Evolutionary conservation across 2,113 vertebrate genomes (phyloP).

Genomic region (Mastomys natalensis): DNA sequence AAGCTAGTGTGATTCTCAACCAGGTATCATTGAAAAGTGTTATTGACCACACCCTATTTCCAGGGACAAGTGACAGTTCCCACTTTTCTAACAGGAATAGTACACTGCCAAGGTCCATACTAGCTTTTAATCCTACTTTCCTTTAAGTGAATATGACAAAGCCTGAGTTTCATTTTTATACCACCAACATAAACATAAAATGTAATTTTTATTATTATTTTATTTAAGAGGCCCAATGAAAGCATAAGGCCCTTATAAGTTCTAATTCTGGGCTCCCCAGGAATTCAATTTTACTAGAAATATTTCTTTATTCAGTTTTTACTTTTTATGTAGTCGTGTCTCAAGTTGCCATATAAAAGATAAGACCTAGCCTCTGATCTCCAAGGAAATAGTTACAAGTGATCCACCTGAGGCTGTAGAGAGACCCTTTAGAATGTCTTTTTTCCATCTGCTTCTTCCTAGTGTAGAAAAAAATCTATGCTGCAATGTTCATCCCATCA

Average conservation of each 20-base stretch:
- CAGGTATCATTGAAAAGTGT: neutral
- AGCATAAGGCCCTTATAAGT: neutral
- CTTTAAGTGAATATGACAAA: neutral
- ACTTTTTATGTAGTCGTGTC: neutral
- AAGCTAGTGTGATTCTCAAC: neutral
- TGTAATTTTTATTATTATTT: slow-evolving; percentile 15
- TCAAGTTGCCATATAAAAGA: neutral
- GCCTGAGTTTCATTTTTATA: slow-evolving; percentile 18
- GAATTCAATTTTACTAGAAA: neutral
- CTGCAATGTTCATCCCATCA: neutral
- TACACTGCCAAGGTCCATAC: neutral
- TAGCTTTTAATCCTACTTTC: neutral
- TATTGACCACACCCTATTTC: neutral
- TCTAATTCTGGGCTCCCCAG: neutral
- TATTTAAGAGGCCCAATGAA: neutral
- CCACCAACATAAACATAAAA: neutral
- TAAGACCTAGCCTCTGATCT: slow-evolving; percentile 11
- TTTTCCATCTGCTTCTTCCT: slow-evolving; percentile 32
- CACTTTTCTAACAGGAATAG: neutral
- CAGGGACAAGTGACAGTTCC: neutral
- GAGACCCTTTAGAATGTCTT: neutral
- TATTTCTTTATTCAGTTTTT: neutral
- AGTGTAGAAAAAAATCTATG: slow-evolving; percentile 48
- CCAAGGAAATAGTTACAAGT: neutral
- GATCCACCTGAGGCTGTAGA: neutral